Evolutionary conservation across 2,113 vertebrate species (phyloP).

Genomic region (Narcine bancroftii): DNA sequence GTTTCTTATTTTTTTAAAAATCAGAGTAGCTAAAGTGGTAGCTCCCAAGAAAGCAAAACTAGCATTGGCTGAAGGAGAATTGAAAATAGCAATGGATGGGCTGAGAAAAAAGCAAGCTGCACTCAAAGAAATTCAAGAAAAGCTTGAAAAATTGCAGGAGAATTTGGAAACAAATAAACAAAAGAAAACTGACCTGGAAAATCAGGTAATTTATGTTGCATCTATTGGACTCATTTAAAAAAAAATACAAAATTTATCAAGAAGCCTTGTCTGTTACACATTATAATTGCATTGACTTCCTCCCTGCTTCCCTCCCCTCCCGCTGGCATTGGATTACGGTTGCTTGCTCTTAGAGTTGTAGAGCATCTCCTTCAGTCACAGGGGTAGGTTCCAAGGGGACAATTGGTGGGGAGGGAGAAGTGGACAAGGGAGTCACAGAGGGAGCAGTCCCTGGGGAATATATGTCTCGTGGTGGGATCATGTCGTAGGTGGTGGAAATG

Average conservation of each 20-base stretch:
- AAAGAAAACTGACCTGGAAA: constrained; percentile 74
- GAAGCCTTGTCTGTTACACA: neutral
- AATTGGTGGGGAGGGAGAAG: too few relatives aligned
- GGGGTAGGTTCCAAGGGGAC: too few relatives aligned
- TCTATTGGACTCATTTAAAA: neutral
- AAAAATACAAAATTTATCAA: neutral
- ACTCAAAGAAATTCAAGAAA: constrained; percentile 70
- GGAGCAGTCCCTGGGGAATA: too few relatives aligned
- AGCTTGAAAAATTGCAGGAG: constrained; percentile 63
- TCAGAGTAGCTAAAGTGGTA: constrained; percentile 73
- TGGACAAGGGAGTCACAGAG: too few relatives aligned
- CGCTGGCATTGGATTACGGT: too few relatives aligned
- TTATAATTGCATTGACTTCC: neutral
- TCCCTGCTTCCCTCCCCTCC: too few relatives aligned
- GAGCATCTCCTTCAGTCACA: too few relatives aligned
- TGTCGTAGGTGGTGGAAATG: too few relatives aligned
- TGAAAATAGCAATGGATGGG: constrained; percentile 64
- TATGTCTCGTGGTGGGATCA: too few relatives aligned
- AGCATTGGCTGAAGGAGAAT: constrained; percentile 61
- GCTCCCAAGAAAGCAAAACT: constrained; percentile 78
- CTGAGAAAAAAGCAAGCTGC: constrained; percentile 70
- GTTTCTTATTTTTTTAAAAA: constrained; percentile 33
- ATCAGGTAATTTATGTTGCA: constrained; percentile 57
- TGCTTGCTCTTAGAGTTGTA: too few relatives aligned
- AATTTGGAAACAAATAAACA: constrained; percentile 69